Evolutionary conservation across 1,140 invertebrate genomes (phyloP).

Genomic region (Archegozetes longisetosus): DNA sequence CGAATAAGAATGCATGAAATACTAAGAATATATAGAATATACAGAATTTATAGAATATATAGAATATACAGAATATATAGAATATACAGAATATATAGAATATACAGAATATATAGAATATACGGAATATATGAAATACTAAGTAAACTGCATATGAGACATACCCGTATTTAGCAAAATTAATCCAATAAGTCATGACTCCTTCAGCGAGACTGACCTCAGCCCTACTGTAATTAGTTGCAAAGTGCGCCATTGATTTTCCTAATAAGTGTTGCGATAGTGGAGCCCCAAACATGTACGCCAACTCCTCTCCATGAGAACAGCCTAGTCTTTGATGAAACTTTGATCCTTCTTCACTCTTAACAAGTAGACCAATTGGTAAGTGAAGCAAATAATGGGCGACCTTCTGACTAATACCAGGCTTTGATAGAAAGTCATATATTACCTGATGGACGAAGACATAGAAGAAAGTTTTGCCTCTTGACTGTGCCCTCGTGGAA

Average conservation of each 20-base stretch:
- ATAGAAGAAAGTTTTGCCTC: slow-evolving; percentile 50
- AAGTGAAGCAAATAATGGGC: too few relatives aligned
- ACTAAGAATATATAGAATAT: too few relatives aligned
- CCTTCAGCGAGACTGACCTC: slow-evolving; percentile 57
- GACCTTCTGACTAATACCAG: too few relatives aligned
- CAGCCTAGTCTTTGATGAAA: slow-evolving; percentile 40
- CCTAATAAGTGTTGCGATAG: slow-evolving; percentile 51
- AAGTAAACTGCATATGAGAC: too few relatives aligned
- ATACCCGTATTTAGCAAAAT: slow-evolving; percentile 38
- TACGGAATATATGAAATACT: too few relatives aligned
- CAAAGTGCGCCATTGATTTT: slow-evolving; percentile 26
- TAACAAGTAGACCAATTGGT: neutral
- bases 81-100: too few relatives aligned
- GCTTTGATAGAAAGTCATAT: too few relatives aligned
- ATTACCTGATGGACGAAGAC: slow-evolving; percentile 91
- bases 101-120: too few relatives aligned
- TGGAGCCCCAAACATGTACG: slow-evolving; percentile 45
- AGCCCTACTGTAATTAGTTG: slow-evolving; percentile 48
- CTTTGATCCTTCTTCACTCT: slow-evolving; percentile 48
- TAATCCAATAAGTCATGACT: slow-evolving; percentile 42
- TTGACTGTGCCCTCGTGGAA: neutral
- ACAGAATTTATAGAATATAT: too few relatives aligned
- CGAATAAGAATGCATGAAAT: too few relatives aligned
- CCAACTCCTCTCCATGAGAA: slow-evolving; percentile 38
- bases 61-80: too few relatives aligned